Evolutionary conservation across 2,113 vertebrate genomes (phyloP).

Genomic region (Peromyscus leucopus): DNA sequence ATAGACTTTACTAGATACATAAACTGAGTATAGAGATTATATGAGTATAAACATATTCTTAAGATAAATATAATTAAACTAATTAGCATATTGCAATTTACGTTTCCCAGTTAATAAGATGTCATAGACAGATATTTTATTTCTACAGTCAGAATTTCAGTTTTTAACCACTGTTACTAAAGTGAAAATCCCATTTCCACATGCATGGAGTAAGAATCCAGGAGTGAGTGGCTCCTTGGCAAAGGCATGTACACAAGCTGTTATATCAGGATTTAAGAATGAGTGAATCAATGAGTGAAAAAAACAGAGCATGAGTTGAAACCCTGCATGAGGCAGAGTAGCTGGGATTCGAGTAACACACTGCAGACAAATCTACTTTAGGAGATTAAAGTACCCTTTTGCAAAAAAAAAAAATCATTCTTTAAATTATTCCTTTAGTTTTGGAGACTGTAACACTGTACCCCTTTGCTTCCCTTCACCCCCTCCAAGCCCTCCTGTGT

Average conservation of each 20-base stretch:
- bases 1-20: not conserved
- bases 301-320: not conserved
- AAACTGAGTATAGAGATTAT: not conserved
- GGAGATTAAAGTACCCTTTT: not conserved
- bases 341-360: not conserved
- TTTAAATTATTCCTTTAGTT: not conserved
- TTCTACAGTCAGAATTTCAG: not conserved
- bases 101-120: not conserved
- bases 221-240: not conserved
- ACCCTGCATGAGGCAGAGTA: not conserved
- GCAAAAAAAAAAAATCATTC: not conserved
- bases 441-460: not conserved
- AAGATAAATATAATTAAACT: not conserved
- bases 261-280: not conserved
- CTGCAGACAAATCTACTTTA: not conserved
- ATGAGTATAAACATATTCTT: not conserved
- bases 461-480: not conserved
- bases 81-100: not conserved
- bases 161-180: not conserved
- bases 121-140: not conserved
- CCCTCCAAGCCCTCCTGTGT: not conserved
- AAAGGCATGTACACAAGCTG: not conserved
- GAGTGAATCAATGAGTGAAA: not conserved
- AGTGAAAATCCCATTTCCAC: not conserved
- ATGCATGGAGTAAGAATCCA: not conserved